These are phyloP conservation scores for Drosophila pectinifera DNA, from an alignment of 1,140 invertebrate genomes.

Conservation along the genomic window DNA sequence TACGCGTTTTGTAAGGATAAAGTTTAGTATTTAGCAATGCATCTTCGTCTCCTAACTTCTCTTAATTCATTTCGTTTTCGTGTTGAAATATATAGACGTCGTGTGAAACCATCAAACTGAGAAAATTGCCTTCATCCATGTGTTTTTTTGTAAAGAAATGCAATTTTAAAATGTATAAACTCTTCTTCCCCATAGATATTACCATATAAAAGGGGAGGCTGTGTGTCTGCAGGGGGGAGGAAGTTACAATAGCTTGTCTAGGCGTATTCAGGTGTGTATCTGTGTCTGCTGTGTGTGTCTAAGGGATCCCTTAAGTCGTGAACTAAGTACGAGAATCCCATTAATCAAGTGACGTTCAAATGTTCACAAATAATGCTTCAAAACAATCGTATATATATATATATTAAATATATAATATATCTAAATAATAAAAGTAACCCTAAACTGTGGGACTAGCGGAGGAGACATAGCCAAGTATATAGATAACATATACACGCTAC, in stretches of 20 bases:
- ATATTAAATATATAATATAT: constrained; percentile 35
- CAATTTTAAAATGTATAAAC: constrained; percentile 74
- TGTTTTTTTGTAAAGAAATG: constrained; percentile 58
- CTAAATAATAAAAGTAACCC: constrained; percentile 45
- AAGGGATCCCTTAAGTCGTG: constrained; percentile 52
- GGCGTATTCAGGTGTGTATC: constrained; percentile 8
- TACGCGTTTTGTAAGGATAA: constrained; percentile 66
- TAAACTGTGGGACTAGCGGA: constrained; percentile 46
- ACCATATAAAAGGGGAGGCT: too few relatives aligned
- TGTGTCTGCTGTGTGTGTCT: constrained; percentile 1
- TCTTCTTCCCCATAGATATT: constrained; percentile 38
- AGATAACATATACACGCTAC: constrained; percentile 38
- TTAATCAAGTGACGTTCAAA: constrained; percentile 38
- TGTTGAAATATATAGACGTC: constrained; percentile 60
- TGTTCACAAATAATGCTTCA: constrained; percentile 56
- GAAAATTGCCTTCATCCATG: constrained; percentile 71
- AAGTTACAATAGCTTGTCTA: constrained; percentile 19
- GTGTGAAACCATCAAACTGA: constrained; percentile 83
- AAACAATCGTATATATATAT: constrained; percentile 37
- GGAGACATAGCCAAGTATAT: constrained; percentile 48
- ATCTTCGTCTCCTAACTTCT: constrained; percentile 38
- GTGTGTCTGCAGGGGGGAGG: constrained; percentile 29
- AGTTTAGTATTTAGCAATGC: constrained; percentile 71
- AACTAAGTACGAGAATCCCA: constrained; percentile 72
- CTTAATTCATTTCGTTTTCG: constrained; percentile 38